Conservation (phyloP, 2,888 invertebrate species). For the Nomada fabriciana region DNA sequence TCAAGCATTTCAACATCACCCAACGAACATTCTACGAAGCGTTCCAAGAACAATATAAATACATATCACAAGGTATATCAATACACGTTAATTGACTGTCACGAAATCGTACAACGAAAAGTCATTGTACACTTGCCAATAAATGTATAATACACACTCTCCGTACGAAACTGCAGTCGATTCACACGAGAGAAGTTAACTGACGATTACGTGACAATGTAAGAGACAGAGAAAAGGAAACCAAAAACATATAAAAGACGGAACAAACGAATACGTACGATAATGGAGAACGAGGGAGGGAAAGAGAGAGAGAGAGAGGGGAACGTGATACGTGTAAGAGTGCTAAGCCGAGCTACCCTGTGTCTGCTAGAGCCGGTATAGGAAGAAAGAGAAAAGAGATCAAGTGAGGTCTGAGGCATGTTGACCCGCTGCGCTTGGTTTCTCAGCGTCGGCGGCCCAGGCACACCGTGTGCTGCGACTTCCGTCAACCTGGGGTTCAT, state of each 20-base stretch:
- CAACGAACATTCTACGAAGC: not conserved
- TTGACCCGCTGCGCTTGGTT: conserved; percentile 79
- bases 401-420: conserved; percentile 79
- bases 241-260: conserved; percentile 32
- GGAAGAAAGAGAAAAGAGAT: conserved; percentile 73
- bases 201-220: conserved; percentile 30
- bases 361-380: conserved; percentile 80
- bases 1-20: not conserved
- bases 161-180: conserved; percentile 2
- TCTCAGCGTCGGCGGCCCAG: conserved; percentile 83
- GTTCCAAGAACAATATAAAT: not conserved
- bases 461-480: conserved; percentile 82
- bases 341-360: conserved; percentile 82
- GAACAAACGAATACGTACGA: conserved; percentile 16
- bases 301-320: conserved; percentile 60
- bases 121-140: conserved; percentile 61
- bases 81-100: conserved; percentile 36
- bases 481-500: conserved; percentile 82
- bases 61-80: not conserved
- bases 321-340: conserved; percentile 69
- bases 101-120: conserved; percentile 18
- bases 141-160: conserved; percentile 5
- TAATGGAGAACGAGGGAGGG: conserved; percentile 47
- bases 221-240: conserved; percentile 12
- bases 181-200: conserved; percentile 50